Base-by-base conservation (phyloP, 1,140 invertebrate genomes). In the Homarus americanus region DNA sequence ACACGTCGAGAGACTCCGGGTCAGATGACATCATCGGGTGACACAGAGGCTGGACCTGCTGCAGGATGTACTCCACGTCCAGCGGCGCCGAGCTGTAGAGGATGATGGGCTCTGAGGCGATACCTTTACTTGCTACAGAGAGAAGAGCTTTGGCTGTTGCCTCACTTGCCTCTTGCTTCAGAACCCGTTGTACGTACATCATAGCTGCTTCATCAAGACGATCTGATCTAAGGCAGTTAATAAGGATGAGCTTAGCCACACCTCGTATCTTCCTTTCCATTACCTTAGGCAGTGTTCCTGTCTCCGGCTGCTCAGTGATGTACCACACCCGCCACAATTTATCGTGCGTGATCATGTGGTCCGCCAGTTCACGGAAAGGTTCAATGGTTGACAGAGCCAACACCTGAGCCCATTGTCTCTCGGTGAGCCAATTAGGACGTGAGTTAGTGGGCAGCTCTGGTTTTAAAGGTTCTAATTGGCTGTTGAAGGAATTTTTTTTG, bases 281-380 rank as follows among this genome's bases (percentile, higher is more conserved):
- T 20, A 79, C 83, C 40, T 91, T 88, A 12, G 92, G 92, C 15
- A 92, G 69, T 10, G 80, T 24, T 20, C 72, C 75, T 28, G 88
- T 73, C 73, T 92, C 92, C 10, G 89, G 89, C 40, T 92, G 91
- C 34, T 92, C 92, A n/a, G 85, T 91, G 63, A 87, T 76, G 69
- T 91, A 92, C 92, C 92, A 92, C n/a, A 91, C 89, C 41, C 76
- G 63, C 92, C 92, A 92, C 58, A 91, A 53, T 34, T 80, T 72
- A 38, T 87, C 66, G 53, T 92, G 69, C 0, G 90, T 84, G 5
- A 82, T 72, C 34, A 92, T 76, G 63, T 91, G 79, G 12, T 91
- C 58, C 28, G 85, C 73, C 7, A 92, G 28, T 32, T 83, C 80
- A 36, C 32, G 36, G 72, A 87, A 91, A 28, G 91, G 91, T 10